Evolutionary conservation across 2,797 vertebrate genomes (phyloP).

Genomic region (Denticeps clupeoides): DNA sequence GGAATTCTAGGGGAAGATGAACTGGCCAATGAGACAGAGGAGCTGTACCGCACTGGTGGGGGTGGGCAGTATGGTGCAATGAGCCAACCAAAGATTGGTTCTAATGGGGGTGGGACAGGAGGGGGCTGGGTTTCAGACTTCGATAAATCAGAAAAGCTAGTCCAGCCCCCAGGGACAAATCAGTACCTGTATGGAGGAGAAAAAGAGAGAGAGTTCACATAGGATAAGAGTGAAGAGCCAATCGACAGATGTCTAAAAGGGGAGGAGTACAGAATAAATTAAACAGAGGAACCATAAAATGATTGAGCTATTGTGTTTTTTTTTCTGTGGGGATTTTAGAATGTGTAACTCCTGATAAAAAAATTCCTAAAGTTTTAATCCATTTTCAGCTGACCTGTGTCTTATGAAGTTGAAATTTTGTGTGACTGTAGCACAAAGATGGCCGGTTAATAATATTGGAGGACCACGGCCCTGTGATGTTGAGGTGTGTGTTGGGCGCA

Average conservation of each 20-base stretch:
- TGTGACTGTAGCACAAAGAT: no score
- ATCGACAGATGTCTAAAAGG: background rate
- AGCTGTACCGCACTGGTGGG: conserved; percentile 38
- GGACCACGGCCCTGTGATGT: background rate
- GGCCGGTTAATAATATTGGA: no score
- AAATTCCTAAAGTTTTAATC: no score
- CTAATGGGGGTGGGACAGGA: conserved; percentile 33
- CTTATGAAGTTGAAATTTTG: no score
- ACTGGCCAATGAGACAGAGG: conserved; percentile 42
- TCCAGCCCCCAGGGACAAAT: conserved; percentile 56
- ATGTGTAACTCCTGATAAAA: no score
- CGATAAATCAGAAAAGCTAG: conserved; percentile 64
- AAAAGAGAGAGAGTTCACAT: conserved; percentile 47
- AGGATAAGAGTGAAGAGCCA: background rate
- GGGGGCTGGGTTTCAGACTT: conserved; percentile 58
- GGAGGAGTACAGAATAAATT: conserved; percentile 2
- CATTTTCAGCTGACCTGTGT: no score
- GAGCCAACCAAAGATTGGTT: conserved; percentile 34
- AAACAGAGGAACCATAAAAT: conserved; percentile 12
- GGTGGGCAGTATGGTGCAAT: conserved; percentile 39
- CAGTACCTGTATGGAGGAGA: conserved; percentile 46
- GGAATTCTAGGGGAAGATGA: conserved; percentile 39
- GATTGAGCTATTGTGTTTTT: conserved; percentile 8
- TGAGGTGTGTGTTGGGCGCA: conserved; percentile 7
- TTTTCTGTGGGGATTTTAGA: no score